Evolutionary conservation across 2,113 vertebrate genomes (phyloP).

Genomic region (Centropristis striata): DNA sequence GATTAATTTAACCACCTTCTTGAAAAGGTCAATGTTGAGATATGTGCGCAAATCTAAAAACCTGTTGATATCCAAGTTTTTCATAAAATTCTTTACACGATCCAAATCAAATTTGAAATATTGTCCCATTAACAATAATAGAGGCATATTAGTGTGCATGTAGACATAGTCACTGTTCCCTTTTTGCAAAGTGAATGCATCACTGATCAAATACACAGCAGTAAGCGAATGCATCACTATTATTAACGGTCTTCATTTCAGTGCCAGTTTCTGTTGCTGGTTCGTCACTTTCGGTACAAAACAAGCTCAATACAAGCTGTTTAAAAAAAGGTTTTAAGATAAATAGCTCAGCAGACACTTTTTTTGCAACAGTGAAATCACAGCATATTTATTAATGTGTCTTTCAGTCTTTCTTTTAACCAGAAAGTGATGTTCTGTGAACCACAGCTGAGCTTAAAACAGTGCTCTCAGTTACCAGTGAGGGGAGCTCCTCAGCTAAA

Average conservation of each 20-base stretch:
- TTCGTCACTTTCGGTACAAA: not conserved
- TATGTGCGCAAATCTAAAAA: no score
- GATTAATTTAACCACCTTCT: no score
- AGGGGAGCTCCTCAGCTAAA: conserved; percentile 9
- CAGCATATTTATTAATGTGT: not conserved
- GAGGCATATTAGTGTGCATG: no score
- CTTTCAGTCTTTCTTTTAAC: not conserved
- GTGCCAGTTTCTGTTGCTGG: not conserved
- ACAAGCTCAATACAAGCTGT: not conserved
- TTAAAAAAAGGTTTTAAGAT: not conserved
- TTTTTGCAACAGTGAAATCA: not conserved
- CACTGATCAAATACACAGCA: not conserved
- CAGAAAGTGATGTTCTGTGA: not conserved
- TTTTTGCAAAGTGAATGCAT: not conserved
- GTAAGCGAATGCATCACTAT: not conserved
- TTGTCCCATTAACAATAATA: no score
- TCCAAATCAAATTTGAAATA: no score
- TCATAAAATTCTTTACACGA: no score
- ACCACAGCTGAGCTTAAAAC: not conserved
- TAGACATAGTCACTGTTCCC: not conserved
- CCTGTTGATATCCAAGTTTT: no score
- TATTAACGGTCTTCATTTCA: not conserved
- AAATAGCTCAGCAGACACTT: not conserved
- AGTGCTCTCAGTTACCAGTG: not conserved
- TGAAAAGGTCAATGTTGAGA: no score